Percentiles rank a stretch among this genome's conserved stretches.
phyloP scores from a whole-genome alignment of 2,888 invertebrate species.

The Leucoptera coffeella region DNA sequence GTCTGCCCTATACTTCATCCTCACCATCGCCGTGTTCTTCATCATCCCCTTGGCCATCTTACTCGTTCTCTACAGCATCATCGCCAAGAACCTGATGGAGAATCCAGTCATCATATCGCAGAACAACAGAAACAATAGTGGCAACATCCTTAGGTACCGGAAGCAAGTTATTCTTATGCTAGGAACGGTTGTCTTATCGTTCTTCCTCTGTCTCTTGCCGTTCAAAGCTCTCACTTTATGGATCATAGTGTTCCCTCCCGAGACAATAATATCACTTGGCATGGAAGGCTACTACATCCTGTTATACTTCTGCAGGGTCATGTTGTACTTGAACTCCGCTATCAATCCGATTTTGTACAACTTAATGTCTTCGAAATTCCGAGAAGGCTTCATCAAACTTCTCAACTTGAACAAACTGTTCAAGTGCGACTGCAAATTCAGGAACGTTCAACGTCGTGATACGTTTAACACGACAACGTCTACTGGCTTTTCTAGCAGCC shows the following conservation, averaged over 20 bases:
- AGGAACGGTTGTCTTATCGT: constrained; percentile 82
- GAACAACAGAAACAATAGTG: constrained; percentile 37
- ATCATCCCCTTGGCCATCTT: constrained; percentile 76
- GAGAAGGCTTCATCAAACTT: constrained; percentile 70
- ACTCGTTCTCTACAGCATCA: constrained; percentile 75
- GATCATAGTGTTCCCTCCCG: constrained; percentile 73
- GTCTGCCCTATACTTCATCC: constrained; percentile 74
- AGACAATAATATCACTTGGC: constrained; percentile 62
- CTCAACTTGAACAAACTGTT: constrained; percentile 44
- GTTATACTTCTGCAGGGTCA: constrained; percentile 78
- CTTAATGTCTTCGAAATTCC: constrained; percentile 86
- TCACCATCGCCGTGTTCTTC: constrained; percentile 78
- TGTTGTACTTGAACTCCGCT: constrained; percentile 86
- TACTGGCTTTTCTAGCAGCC: constrained; percentile 52
- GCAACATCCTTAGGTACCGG: constrained; percentile 63
- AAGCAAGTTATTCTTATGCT: constrained; percentile 85
- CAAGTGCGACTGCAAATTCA: constrained; percentile 30
- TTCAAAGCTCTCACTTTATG: constrained; percentile 83
- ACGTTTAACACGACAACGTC: constrained; percentile 62
- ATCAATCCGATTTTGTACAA: constrained; percentile 89
- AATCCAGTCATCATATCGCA: constrained; percentile 67
- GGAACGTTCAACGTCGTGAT: constrained; percentile 57
- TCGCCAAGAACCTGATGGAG: constrained; percentile 79
- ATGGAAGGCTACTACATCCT: constrained; percentile 77
- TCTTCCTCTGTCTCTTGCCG: constrained; percentile 85